Evolutionary conservation across 1,140 invertebrate species (phyloP).

Genomic region (Solenopsis invicta): DNA sequence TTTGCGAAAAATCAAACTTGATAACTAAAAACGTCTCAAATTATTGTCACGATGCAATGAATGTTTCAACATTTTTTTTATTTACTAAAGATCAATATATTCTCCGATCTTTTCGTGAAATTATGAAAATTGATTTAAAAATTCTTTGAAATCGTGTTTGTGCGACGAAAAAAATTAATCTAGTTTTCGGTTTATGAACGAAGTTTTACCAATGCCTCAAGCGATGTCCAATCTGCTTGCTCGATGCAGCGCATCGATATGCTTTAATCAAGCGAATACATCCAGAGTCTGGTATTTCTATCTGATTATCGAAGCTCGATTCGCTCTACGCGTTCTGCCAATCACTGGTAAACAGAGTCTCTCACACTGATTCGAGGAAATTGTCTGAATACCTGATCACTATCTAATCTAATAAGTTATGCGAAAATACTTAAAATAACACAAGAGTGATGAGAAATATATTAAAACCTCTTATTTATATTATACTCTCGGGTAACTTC

Average conservation of each 20-base stretch:
- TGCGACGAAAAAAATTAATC: neutral
- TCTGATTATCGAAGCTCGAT: conserved; percentile 23
- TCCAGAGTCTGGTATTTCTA: conserved; percentile 21
- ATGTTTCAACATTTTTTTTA: neutral
- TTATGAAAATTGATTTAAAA: neutral
- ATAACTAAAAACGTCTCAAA: neutral
- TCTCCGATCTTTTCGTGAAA: too few relatives aligned
- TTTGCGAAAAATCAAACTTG: neutral
- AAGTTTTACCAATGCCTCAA: neutral
- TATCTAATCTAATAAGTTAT: conserved; percentile 13
- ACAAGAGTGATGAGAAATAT: neutral
- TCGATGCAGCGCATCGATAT: conserved; percentile 26
- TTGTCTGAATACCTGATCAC: conserved; percentile 7
- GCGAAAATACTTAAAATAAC: conserved; percentile 6
- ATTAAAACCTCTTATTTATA: neutral
- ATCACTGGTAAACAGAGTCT: conserved; percentile 2
- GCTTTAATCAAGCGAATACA: conserved; percentile 42
- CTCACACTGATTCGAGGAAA: conserved; percentile 12
- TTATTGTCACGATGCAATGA: neutral
- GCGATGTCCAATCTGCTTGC: neutral
- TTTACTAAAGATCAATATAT: neutral
- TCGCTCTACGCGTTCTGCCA: conserved; percentile 24
- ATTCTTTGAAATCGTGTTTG: neutral
- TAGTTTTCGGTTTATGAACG: neutral
- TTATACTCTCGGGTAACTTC: too few relatives aligned